Conservation (phyloP, 1,140 invertebrate species). For the Apis dorsata region DNA sequence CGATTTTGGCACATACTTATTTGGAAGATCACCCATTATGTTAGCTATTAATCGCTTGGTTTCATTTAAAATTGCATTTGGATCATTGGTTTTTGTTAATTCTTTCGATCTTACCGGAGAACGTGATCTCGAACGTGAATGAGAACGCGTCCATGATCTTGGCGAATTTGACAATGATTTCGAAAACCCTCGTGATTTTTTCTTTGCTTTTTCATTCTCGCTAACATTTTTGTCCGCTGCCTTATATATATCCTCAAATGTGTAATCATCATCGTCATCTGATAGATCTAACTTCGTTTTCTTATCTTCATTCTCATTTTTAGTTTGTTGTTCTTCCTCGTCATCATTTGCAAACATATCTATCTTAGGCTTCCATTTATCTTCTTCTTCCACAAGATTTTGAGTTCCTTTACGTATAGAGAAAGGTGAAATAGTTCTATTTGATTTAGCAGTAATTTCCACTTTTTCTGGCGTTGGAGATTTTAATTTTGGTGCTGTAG, state of each 20-base stretch:
- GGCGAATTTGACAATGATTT: slow-evolving; percentile 62
- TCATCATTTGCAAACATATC: slow-evolving; percentile 79
- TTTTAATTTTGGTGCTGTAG: slow-evolving; percentile 25
- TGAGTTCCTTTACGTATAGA: slow-evolving; percentile 73
- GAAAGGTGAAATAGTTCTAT: slow-evolving; percentile 76
- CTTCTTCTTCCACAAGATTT: slow-evolving; percentile 76
- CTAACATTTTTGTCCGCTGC: slow-evolving; percentile 83
- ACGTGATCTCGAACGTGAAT: slow-evolving; percentile 67
- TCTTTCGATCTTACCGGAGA: slow-evolving; percentile 68
- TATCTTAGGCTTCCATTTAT: slow-evolving; percentile 76
- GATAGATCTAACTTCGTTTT: slow-evolving; percentile 76
- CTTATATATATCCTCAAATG: slow-evolving; percentile 85
- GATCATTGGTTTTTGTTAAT: slow-evolving; percentile 71
- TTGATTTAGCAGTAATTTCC: slow-evolving; percentile 50
- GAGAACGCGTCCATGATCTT: slow-evolving; percentile 74
- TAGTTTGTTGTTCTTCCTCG: slow-evolving; percentile 63
- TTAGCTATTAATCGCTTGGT: slow-evolving; percentile 84
- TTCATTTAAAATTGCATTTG: slow-evolving; percentile 80
- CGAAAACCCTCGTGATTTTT: slow-evolving; percentile 63
- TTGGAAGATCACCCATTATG: slow-evolving; percentile 82
- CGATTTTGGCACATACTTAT: slow-evolving; percentile 75
- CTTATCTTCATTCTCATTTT: slow-evolving; percentile 68
- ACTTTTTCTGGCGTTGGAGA: slow-evolving; percentile 65
- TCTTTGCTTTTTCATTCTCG: slow-evolving; percentile 79
- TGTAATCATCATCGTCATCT: slow-evolving; percentile 86